Evolutionary conservation across 1,140 invertebrate genomes (phyloP).

Genomic region (Drosophila baimaii): DNA sequence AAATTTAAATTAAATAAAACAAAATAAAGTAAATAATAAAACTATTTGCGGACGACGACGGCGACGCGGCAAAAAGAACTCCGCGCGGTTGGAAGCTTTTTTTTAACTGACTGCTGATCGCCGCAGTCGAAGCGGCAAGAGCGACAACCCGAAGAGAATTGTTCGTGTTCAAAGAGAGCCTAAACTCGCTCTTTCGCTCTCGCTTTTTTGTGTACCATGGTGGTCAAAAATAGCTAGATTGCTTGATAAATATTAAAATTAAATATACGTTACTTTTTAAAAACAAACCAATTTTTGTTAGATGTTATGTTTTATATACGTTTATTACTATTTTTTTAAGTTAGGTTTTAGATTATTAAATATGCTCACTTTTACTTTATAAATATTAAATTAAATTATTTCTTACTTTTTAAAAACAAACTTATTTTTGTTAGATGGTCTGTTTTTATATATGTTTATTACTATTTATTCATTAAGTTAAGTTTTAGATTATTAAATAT

Average conservation of each 20-base stretch:
- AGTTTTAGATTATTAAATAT: too few species aligned
- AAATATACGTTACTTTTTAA: neutral
- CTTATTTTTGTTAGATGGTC: too few species aligned
- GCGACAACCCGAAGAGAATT: neutral
- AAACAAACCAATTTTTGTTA: too few species aligned
- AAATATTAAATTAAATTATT: too few species aligned
- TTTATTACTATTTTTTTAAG: too few species aligned
- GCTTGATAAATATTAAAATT: neutral
- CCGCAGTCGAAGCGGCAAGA: neutral
- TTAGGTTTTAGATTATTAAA: too few species aligned
- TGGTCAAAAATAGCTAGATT: neutral
- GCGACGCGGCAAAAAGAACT: slow-evolving; percentile 49
- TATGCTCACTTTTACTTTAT: too few species aligned
- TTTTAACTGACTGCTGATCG: slow-evolving; percentile 1
- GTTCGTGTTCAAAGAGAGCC: neutral
- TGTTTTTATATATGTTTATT: too few species aligned
- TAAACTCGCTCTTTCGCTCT: neutral
- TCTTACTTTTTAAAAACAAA: too few species aligned
- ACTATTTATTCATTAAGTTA: too few species aligned
- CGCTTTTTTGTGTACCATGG: neutral
- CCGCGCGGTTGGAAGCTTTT: slow-evolving; percentile 22
- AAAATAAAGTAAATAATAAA: slow-evolving; percentile 32
- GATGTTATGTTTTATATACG: too few species aligned
- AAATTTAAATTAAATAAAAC: slow-evolving; percentile 40
- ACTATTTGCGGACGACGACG: slow-evolving; percentile 35